Evolutionary conservation across 2,888 invertebrate genomes (phyloP).

Genomic region (Limnephilus rhombicus): DNA sequence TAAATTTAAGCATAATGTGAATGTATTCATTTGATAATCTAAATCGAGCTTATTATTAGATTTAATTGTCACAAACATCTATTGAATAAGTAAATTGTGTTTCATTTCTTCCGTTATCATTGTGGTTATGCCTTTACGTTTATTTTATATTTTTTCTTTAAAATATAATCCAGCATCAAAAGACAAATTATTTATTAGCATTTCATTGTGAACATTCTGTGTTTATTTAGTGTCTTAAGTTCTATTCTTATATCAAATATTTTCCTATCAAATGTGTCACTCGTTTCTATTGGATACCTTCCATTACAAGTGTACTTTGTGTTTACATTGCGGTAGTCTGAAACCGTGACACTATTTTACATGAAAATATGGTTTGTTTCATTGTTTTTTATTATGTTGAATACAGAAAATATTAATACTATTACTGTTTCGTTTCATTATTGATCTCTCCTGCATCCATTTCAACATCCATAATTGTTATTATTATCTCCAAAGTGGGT

Average conservation of each 20-base stretch:
- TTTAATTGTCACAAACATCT: conserved; percentile 51
- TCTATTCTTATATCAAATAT: background rate
- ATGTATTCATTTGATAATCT: conserved; percentile 65
- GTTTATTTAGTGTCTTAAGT: conserved; percentile 55
- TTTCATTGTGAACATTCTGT: conserved; percentile 58
- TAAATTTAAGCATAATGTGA: conserved; percentile 53
- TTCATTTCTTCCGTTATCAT: conserved; percentile 20
- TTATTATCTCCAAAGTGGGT: background rate
- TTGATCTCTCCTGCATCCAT: background rate
- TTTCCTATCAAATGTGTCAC: conserved; percentile 1
- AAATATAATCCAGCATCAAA: conserved; percentile 57
- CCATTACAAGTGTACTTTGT: background rate
- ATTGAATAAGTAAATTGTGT: conserved; percentile 45
- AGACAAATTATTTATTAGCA: conserved; percentile 60
- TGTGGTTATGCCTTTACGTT: conserved; percentile 19
- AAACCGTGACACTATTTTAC: conserved; percentile 34
- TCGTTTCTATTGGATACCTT: background rate
- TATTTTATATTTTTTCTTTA: conserved; percentile 24
- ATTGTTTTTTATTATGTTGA: conserved; percentile 50
- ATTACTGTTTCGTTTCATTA: conserved; percentile 2
- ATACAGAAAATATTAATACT: conserved; percentile 43
- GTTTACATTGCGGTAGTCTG: background rate
- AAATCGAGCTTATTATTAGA: conserved; percentile 66
- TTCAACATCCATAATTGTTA: background rate
- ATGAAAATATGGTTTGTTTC: conserved; percentile 43